Evolutionary conservation across 2,888 invertebrate species (phyloP).

Genomic region (Seira musarum): DNA sequence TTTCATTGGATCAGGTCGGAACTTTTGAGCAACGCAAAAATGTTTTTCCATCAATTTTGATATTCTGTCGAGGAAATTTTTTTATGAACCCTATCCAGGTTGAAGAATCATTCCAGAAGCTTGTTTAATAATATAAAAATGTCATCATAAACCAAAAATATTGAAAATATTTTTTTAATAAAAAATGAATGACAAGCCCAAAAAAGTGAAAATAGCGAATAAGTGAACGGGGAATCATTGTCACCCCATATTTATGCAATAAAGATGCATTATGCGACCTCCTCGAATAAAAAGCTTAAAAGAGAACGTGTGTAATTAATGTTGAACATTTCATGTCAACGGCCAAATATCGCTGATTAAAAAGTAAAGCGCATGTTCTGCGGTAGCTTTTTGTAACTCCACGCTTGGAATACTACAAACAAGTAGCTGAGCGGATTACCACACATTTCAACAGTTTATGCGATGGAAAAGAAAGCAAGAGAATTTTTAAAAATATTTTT

Average conservation of each 20-base stretch:
- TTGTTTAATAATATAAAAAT: conserved; percentile 38
- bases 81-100: neutral
- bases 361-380: too few species aligned
- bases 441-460: too few species aligned
- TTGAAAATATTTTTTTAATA: conserved; percentile 4
- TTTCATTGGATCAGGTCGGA: conserved; percentile 11
- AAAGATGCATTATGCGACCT: conserved; percentile 34
- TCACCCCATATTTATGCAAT: conserved; percentile 38
- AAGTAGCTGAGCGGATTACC: too few species aligned
- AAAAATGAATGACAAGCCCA: conserved; percentile 23
- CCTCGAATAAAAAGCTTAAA: neutral
- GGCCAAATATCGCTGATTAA: neutral
- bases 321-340: neutral
- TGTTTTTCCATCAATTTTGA: conserved; percentile 6
- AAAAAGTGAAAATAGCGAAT: neutral
- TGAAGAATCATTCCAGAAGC: conserved; percentile 38
- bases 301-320: neutral
- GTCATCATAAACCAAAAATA: conserved; percentile 34
- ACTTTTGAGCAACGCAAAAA: conserved; percentile 3
- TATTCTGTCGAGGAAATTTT: neutral
- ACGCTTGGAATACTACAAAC: too few species aligned
- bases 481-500: too few species aligned
- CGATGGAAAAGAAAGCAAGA: too few species aligned
- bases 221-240: conserved; percentile 37
- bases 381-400: too few species aligned